Percentiles rank a stretch among this genome's conserved stretches.
Conservation (phyloP, 2,113 vertebrate genomes). For the Tachysurus fulvidraco region DNA sequence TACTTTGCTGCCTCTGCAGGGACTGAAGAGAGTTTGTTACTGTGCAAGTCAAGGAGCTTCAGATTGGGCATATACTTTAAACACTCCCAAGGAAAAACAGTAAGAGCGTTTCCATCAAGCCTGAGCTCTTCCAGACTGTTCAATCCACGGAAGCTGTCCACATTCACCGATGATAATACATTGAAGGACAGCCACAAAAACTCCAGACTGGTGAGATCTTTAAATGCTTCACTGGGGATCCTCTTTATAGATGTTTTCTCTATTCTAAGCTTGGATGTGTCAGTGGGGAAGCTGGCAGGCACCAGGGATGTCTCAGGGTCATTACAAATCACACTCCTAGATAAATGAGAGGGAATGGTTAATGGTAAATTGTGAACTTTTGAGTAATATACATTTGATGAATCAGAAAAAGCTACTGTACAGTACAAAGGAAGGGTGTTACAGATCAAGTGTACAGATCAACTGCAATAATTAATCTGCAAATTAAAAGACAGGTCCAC, state of each 20-base stretch:
- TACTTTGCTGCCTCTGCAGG: conserved; percentile 82
- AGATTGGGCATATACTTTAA: conserved; percentile 84
- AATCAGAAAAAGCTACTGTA: neutral
- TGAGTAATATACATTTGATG: neutral
- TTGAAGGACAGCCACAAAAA: conserved; percentile 98
- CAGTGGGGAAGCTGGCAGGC: conserved; percentile 83
- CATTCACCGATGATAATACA: conserved; percentile 77
- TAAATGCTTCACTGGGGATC: conserved; percentile 86
- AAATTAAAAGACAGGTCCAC: neutral
- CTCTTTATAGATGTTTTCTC: conserved; percentile 89
- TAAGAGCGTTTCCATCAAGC: conserved; percentile 85
- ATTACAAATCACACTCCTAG: conserved; percentile 90
- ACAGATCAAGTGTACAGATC: neutral
- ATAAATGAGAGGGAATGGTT: conserved; percentile 34
- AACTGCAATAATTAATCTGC: neutral
- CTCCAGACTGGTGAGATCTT: conserved; percentile 82
- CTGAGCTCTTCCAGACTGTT: conserved; percentile 85
- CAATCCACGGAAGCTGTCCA: conserved; percentile 83
- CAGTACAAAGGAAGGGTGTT: neutral
- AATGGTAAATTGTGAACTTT: neutral
- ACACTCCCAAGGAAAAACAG: conserved; percentile 90
- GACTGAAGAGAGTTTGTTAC: conserved; percentile 83
- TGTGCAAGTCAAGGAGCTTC: conserved; percentile 90
- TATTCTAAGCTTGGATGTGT: conserved; percentile 87
- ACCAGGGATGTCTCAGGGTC: conserved; percentile 89